These are phyloP conservation scores for Solea solea DNA, from an alignment of 2,113 vertebrate genomes.

Conservation along the genomic window DNA sequence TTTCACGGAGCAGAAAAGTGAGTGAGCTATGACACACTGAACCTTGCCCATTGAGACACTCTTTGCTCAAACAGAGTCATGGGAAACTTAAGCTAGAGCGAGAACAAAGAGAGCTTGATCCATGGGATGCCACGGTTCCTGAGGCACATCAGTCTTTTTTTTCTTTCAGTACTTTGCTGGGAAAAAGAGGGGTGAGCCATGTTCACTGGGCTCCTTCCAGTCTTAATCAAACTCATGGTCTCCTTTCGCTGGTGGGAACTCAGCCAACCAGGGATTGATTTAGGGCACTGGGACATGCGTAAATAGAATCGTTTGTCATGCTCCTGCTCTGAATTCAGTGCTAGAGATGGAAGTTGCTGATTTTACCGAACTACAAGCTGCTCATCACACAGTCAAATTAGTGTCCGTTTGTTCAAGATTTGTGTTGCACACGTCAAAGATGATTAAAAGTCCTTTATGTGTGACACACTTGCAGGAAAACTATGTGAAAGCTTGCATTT, in stretches of 20 bases:
- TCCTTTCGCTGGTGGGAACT: constrained; percentile 71
- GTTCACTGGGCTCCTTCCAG: constrained; percentile 69
- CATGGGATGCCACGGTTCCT: constrained; percentile 75
- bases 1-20: constrained; percentile 56
- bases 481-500: constrained; percentile 2
- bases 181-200: constrained; percentile 66
- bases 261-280: constrained; percentile 75
- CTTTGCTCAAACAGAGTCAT: constrained; percentile 76
- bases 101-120: constrained; percentile 80
- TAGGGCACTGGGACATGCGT: constrained; percentile 70
- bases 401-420: constrained; percentile 40
- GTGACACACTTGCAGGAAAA: background rate
- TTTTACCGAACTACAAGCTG: constrained; percentile 62
- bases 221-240: constrained; percentile 73
- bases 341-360: constrained; percentile 65
- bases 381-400: constrained; percentile 45
- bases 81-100: constrained; percentile 75
- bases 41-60: constrained; percentile 72
- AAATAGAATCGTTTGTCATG: constrained; percentile 79
- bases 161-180: constrained; percentile 56
- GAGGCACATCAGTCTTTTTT: constrained; percentile 70
- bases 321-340: constrained; percentile 43
- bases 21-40: constrained; percentile 67
- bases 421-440: constrained; percentile 25
- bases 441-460: constrained; percentile 6